Percentiles rank a stretch among this genome's conserved stretches.
These are phyloP conservation scores for Circaetus cinerascens DNA, from an alignment of 2,113 vertebrate species.

Conservation along the genomic window DNA sequence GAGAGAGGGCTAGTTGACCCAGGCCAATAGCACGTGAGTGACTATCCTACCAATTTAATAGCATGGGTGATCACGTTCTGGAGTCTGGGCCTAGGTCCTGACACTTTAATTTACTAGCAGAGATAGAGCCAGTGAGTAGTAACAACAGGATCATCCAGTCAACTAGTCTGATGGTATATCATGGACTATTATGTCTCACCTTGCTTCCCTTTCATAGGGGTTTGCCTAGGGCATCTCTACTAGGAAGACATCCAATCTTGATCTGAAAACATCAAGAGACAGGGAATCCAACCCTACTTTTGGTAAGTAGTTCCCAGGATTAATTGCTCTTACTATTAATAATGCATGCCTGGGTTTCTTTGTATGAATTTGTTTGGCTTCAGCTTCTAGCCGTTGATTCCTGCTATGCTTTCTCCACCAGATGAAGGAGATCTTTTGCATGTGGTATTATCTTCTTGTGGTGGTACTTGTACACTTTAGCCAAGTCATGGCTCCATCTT, in stretches of 20 bases:
- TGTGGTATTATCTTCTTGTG: constrained; percentile 19
- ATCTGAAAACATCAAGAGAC: constrained; percentile 59
- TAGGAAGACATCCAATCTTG: constrained; percentile 58
- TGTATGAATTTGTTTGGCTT: constrained; percentile 44
- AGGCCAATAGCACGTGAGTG: background rate
- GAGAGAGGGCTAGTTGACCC: background rate
- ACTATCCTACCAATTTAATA: background rate
- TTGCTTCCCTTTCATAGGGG: constrained; percentile 26
- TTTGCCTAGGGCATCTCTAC: constrained; percentile 48
- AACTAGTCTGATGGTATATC: background rate
- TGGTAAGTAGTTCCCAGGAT: constrained; percentile 61
- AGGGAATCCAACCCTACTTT: constrained; percentile 33
- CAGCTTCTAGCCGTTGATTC: constrained; percentile 30
- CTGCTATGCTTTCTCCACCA: constrained; percentile 14
- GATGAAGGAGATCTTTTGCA: constrained; percentile 58
- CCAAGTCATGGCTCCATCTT: constrained; percentile 36
- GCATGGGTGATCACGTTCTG: background rate
- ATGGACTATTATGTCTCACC: constrained; percentile 10
- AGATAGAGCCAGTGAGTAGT: background rate
- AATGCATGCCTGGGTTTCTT: constrained; percentile 58
- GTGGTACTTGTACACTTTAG: constrained; percentile 23
- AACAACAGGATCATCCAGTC: constrained; percentile 26
- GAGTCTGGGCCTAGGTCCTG: background rate
- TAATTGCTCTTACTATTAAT: constrained; percentile 59
- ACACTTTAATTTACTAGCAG: background rate